Conservation (phyloP, 2,888 invertebrate species). For the Halictus ligatus region DNA sequence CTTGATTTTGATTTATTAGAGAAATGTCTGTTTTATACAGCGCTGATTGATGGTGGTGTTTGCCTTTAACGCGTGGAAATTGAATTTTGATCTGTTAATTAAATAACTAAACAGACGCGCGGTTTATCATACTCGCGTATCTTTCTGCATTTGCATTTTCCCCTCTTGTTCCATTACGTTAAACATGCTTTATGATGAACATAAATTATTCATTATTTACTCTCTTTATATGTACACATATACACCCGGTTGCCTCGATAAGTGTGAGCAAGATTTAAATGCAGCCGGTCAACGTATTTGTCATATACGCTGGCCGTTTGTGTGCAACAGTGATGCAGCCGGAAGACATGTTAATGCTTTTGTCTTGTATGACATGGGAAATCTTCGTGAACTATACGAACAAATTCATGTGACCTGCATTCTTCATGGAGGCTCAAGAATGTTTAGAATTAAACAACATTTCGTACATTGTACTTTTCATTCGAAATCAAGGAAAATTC, state of each 20-base stretch:
- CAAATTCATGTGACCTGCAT: neutral
- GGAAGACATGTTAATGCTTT: slow-evolving; percentile 1
- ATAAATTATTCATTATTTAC: neutral
- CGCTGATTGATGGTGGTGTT: neutral
- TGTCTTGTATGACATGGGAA: neutral
- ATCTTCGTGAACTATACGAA: neutral
- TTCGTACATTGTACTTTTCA: neutral
- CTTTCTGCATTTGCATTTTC: neutral
- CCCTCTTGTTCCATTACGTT: neutral
- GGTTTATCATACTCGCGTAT: neutral
- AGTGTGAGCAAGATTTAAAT: neutral
- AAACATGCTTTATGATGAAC: neutral
- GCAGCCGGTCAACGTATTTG: neutral
- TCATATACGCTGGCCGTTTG: neutral
- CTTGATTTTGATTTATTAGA: neutral
- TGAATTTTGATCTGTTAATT: slow-evolving; percentile 13
- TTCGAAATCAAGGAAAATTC: no score
- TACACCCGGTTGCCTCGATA: neutral
- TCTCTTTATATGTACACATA: neutral
- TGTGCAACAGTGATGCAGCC: neutral
- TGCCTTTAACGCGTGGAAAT: neutral
- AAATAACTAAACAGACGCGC: neutral
- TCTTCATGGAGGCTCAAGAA: neutral
- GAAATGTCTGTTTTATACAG: neutral
- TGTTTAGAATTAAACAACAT: neutral